phyloP scores from a whole-genome alignment of 2,888 invertebrate genomes.

The Idaea straminata region DNA sequence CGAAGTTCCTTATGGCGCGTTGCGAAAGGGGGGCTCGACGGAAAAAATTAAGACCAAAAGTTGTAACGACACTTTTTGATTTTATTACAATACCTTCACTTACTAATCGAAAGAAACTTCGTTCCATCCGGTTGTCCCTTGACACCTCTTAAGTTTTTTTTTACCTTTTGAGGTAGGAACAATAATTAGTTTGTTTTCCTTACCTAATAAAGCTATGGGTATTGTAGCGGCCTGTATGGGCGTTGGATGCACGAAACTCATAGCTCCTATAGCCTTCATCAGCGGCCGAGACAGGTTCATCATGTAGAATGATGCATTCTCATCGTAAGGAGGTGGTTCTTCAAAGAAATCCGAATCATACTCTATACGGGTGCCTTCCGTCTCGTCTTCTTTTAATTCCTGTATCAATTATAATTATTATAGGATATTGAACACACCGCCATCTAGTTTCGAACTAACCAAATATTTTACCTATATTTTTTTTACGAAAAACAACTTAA shows the following conservation, averaged over 20 bases:
- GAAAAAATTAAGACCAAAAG: too few species aligned
- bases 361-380: slow-evolving; percentile 60
- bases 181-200: slow-evolving; percentile 10
- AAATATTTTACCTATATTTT: slow-evolving; percentile 1
- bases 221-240: slow-evolving; percentile 98
- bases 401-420: slow-evolving; percentile 25
- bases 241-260: slow-evolving; percentile 96
- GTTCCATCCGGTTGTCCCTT: too few species aligned
- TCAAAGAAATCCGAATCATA: slow-evolving; percentile 79
- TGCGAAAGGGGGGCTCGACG: too few species aligned
- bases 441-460: neutral
- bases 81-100: too few species aligned
- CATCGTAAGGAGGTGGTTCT: slow-evolving; percentile 83
- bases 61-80: too few species aligned
- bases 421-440: too few species aligned
- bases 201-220: slow-evolving; percentile 92
- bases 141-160: too few species aligned
- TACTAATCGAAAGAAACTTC: too few species aligned
- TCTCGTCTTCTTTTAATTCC: slow-evolving; percentile 75
- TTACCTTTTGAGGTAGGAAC: neutral
- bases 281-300: slow-evolving; percentile 98
- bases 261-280: slow-evolving; percentile 91
- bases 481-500: too few species aligned
- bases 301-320: slow-evolving; percentile 90
- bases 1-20: too few species aligned